Evolutionary conservation across 2,888 invertebrate genomes (phyloP).

Genomic region (Lasioglossum pauxillum): DNA sequence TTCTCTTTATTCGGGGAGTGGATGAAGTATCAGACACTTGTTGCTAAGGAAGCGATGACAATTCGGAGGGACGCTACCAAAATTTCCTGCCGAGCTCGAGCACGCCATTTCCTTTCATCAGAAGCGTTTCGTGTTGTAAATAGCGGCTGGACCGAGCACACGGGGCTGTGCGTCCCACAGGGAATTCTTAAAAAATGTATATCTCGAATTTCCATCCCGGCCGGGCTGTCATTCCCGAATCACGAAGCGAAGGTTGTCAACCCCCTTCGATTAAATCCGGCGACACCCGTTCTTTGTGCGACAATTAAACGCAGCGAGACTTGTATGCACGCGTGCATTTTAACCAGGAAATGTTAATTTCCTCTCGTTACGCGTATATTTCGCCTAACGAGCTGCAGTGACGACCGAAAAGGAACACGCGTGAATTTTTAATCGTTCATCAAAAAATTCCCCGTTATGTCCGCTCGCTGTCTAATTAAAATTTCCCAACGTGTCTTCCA

Average conservation of each 20-base stretch:
- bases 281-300: conserved; percentile 12
- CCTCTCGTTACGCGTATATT: conserved; percentile 18
- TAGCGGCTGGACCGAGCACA: neutral
- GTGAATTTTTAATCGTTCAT: conserved; percentile 21
- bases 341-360: conserved; percentile 37
- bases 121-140: conserved; percentile 58
- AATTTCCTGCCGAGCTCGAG: conserved; percentile 49
- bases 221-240: neutral
- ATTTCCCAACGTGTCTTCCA: neutral
- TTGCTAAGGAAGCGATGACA: conserved; percentile 66
- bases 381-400: neutral
- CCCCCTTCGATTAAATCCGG: conserved; percentile 22
- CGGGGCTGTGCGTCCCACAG: neutral
- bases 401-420: conserved; percentile 4
- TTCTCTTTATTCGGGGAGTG: conserved; percentile 3
- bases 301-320: conserved; percentile 24
- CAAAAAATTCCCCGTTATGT: conserved; percentile 29
- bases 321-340: neutral
- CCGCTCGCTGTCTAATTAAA: conserved; percentile 13
- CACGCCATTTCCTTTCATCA: conserved; percentile 31
- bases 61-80: conserved; percentile 41
- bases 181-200: conserved; percentile 22
- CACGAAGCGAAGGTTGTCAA: neutral
- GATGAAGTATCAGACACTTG: conserved; percentile 60
- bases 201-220: conserved; percentile 2